These are phyloP conservation scores for Penaeus indicus DNA, from an alignment of 1,140 invertebrate species.

Conservation along the genomic window DNA sequence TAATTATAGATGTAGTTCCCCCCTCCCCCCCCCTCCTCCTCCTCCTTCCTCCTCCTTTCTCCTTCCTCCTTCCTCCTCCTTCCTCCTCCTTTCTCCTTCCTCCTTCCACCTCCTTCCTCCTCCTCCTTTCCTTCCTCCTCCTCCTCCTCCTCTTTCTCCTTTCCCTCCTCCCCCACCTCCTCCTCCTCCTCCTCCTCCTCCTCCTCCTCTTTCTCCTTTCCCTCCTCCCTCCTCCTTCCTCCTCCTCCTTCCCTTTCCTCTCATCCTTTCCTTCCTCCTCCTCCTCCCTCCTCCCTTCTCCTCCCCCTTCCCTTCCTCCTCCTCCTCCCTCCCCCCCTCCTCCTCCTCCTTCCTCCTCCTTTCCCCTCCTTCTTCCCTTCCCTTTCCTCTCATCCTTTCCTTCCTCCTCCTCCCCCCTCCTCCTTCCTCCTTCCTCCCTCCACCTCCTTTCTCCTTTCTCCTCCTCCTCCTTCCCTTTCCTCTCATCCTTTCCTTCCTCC, in stretches of 20 bases:
- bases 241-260: constrained; percentile 10
- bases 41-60: not conserved
- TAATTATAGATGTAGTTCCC: not conserved
- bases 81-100: constrained; percentile 11
- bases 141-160: not conserved
- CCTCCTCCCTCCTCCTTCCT: no score
- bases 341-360: no score
- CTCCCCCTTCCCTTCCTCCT: no score
- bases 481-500: not conserved
- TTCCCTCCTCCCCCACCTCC: not conserved
- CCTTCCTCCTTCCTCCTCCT: not conserved
- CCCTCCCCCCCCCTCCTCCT: not conserved
- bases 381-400: not conserved
- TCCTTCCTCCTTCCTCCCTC: not conserved
- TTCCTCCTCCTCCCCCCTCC: not conserved
- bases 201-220: constrained; percentile 4
- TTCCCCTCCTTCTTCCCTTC: no score
- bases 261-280: constrained; percentile 3
- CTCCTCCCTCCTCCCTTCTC: constrained; percentile 10
- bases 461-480: not conserved
- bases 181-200: constrained; percentile 9
- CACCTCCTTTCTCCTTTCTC: not conserved
- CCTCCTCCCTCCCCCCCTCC: no score
- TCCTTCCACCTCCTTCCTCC: not conserved
- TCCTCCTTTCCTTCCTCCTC: not conserved